Evolutionary conservation across 2,113 vertebrate species (phyloP), one percentile per base, ranked within the genome.

Genomic region (Haliaeetus leucogaster): DNA sequence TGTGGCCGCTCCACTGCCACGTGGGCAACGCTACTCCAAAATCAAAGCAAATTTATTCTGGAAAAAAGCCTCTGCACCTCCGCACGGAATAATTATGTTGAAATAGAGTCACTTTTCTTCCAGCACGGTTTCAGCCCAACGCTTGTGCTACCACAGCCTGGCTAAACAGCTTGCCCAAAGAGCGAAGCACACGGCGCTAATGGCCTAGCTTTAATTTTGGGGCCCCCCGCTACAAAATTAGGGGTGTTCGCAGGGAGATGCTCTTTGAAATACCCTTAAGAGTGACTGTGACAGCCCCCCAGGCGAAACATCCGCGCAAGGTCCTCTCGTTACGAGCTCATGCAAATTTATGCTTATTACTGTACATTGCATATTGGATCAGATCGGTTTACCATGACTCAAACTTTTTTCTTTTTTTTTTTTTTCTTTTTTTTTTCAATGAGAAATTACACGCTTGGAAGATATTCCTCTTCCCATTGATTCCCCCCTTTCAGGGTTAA

Each of bases 111-210:
- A 17, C 34, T 67, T 77, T 53, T 42, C 52, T 55, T 48, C 26
- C 76, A 55, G 67, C 50, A n/a, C 0, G 0, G 72, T 21, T 68
- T 43, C 45, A 82, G 86, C 55, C 18, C 74, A 30, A 29, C 1
- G 4, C 55, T 25, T 6, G 36, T 2, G 8, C 27, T 29, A 4
- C 53, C 23, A 7, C 18, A 65, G 83, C 55, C 26, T 0, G 0
- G 50, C 8, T 21, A 52, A 91, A 48, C 42, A 81, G 65, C 82
- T 43, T 43, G 29, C 43, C 45, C 38, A 3, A 26, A 36, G 42
- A 53, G 50, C 5, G 5, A 29, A 55, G 71, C 43, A 67, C 45
- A 11, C 0, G 0, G 55, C 0, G 1, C 40, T 58, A 34, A 66
- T 5, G 22, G 29, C 70, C 47, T 4, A 19, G 16, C 22, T 68